A percentile compares a stretch with the other conserved stretches of the same genome.
Evolutionary conservation across 2,888 invertebrate species (phyloP).

Genomic region (Leptinotarsa peninsularis): DNA sequence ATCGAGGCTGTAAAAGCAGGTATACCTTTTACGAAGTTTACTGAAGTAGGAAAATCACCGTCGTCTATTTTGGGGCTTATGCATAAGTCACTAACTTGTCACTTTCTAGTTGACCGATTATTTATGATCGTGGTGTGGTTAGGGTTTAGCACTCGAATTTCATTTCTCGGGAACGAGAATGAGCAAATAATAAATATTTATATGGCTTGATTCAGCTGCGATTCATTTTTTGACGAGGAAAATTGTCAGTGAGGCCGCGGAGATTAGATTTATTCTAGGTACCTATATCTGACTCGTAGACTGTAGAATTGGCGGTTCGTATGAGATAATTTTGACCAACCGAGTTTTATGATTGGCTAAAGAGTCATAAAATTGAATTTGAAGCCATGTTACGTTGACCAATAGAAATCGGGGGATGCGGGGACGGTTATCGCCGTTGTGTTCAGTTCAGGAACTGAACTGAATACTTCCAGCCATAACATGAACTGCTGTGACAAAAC

Average conservation of each 20-base stretch:
- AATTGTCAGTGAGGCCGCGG: background rate
- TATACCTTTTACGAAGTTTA: conserved; percentile 29
- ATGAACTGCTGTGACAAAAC: too few relatives aligned
- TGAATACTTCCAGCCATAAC: too few relatives aligned
- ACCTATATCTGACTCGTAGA: too few relatives aligned
- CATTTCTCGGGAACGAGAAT: conserved; percentile 2
- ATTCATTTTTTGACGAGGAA: background rate
- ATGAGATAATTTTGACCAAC: too few relatives aligned
- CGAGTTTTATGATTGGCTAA: too few relatives aligned
- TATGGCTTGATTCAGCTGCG: background rate
- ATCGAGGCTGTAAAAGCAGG: conserved; percentile 27
- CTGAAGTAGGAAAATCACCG: conserved; percentile 30
- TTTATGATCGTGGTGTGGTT: conserved; percentile 29
- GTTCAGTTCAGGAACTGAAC: too few relatives aligned
- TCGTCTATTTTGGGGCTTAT: conserved; percentile 40
- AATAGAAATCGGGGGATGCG: too few relatives aligned
- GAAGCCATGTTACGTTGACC: too few relatives aligned
- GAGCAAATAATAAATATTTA: conserved; percentile 7
- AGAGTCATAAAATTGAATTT: too few relatives aligned
- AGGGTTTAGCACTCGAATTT: conserved; percentile 2
- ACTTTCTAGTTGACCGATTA: conserved; percentile 36
- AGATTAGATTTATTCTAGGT: too few relatives aligned
- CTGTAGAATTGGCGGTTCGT: too few relatives aligned
- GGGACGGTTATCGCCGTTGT: too few relatives aligned
- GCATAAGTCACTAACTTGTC: conserved; percentile 26